phyloP scores from a whole-genome alignment of 2,888 invertebrate genomes.

The Dendrolimus pini region DNA sequence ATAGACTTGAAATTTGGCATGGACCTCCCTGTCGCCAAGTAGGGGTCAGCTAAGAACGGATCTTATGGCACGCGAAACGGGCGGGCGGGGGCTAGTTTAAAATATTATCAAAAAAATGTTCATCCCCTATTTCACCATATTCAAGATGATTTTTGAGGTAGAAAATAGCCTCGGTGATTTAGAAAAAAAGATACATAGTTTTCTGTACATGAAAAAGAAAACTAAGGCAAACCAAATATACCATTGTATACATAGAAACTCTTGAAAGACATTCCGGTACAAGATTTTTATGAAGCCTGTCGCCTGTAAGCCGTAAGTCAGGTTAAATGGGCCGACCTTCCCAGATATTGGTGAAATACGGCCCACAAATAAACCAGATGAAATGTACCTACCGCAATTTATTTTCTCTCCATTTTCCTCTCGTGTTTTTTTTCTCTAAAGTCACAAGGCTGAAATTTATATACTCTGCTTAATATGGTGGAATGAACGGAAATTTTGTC shows the following conservation, averaged over 20 bases:
- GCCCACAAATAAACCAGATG: constrained; percentile 32
- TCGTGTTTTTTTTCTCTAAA: background rate
- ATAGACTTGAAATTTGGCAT: too few species aligned
- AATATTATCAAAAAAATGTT: too few species aligned
- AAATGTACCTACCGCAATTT: constrained; percentile 1
- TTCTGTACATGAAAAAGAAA: background rate
- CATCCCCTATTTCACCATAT: too few species aligned
- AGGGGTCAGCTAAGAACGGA: too few species aligned
- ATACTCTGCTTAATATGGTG: too few species aligned
- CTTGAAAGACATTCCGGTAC: constrained; percentile 3
- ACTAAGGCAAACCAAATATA: background rate
- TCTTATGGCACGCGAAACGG: too few species aligned
- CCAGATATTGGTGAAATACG: constrained; percentile 57
- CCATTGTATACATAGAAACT: background rate
- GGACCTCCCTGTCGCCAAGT: too few species aligned
- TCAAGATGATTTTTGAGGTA: too few species aligned
- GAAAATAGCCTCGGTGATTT: too few species aligned
- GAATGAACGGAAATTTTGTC: too few species aligned
- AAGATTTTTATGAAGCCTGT: constrained; percentile 38
- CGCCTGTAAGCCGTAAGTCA: constrained; percentile 42
- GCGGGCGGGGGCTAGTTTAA: too few species aligned
- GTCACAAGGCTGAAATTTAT: background rate
- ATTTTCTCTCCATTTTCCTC: constrained; percentile 1
- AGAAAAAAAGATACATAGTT: too few species aligned
- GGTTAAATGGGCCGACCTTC: constrained; percentile 52